These are phyloP conservation scores for Drosophila pectinifera DNA, from an alignment of 1,140 invertebrate species.

Conservation along the genomic window DNA sequence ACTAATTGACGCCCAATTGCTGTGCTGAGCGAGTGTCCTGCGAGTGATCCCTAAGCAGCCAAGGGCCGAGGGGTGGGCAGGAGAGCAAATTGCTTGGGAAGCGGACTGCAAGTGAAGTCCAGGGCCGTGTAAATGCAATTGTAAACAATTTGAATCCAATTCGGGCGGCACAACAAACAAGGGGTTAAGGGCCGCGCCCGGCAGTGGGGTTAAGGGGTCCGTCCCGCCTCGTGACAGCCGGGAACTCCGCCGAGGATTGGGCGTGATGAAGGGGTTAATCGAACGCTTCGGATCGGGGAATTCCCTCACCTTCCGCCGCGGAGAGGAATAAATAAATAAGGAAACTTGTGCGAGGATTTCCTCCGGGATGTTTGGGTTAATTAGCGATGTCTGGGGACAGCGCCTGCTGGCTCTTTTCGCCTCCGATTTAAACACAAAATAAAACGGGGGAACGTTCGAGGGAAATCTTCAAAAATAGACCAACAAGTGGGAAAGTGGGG, in stretches of 20 bases:
- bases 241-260: constrained; percentile 67
- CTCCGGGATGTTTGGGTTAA: constrained; percentile 67
- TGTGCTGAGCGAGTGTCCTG: constrained; percentile 50
- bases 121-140: constrained; percentile 65
- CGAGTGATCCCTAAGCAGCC: constrained; percentile 52
- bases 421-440: constrained; percentile 63
- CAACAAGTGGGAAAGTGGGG: constrained; percentile 13
- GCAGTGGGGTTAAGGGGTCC: constrained; percentile 1
- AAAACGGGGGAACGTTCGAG: constrained; percentile 50
- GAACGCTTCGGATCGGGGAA: constrained; percentile 42
- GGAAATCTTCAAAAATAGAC: constrained; percentile 56
- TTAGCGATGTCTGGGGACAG: constrained; percentile 71
- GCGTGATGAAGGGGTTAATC: constrained; percentile 81
- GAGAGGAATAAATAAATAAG: constrained; percentile 30
- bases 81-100: constrained; percentile 53
- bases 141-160: constrained; percentile 70
- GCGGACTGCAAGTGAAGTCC: constrained; percentile 44
- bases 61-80: constrained; percentile 1
- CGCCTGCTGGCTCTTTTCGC: constrained; percentile 51
- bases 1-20: constrained; percentile 35
- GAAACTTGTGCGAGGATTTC: constrained; percentile 20
- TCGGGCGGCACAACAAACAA: constrained; percentile 43
- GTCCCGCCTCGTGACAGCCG: constrained; percentile 70
- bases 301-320: constrained; percentile 45
- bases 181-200: background rate